phyloP scores from a whole-genome alignment of 1,140 invertebrate genomes.

The Helicoverpa armigera region DNA sequence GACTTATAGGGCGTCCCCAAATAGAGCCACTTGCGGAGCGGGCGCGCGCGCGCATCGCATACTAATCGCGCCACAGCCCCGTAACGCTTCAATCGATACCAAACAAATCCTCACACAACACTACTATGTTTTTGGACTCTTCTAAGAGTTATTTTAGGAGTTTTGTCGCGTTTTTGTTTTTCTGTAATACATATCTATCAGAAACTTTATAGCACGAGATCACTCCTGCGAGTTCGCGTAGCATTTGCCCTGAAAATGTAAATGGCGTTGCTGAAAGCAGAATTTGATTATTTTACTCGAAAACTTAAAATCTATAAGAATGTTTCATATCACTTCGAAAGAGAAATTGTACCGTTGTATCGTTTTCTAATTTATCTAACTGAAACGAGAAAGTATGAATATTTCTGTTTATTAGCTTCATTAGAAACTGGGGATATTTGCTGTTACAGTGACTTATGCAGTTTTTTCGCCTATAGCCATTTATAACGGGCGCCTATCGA shows the following conservation, averaged over 20 bases:
- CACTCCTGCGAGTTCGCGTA: neutral
- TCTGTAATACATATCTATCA: neutral
- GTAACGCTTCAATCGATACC: constrained; percentile 70
- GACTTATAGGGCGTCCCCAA: constrained; percentile 69
- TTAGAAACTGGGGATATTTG: too few species aligned
- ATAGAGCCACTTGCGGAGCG: constrained; percentile 72
- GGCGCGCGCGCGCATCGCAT: constrained; percentile 67
- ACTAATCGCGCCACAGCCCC: constrained; percentile 60
- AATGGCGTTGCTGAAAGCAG: neutral
- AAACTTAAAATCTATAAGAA: too few species aligned
- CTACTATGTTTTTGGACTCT: constrained; percentile 63
- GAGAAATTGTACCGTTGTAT: too few species aligned
- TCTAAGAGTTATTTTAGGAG: constrained; percentile 44
- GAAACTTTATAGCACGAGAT: neutral
- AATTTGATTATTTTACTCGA: too few species aligned
- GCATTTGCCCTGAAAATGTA: neutral
- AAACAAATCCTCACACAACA: constrained; percentile 65
- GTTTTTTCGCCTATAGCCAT: too few species aligned
- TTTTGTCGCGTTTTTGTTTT: neutral
- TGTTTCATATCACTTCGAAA: too few species aligned
- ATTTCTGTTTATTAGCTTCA: too few species aligned
- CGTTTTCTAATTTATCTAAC: too few species aligned
- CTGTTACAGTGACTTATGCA: too few species aligned
- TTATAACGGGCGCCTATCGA: too few species aligned
- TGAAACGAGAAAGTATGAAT: too few species aligned